Evolutionary conservation across 2,113 vertebrate species (phyloP).

Genomic region (Vulpes ferrilata): DNA sequence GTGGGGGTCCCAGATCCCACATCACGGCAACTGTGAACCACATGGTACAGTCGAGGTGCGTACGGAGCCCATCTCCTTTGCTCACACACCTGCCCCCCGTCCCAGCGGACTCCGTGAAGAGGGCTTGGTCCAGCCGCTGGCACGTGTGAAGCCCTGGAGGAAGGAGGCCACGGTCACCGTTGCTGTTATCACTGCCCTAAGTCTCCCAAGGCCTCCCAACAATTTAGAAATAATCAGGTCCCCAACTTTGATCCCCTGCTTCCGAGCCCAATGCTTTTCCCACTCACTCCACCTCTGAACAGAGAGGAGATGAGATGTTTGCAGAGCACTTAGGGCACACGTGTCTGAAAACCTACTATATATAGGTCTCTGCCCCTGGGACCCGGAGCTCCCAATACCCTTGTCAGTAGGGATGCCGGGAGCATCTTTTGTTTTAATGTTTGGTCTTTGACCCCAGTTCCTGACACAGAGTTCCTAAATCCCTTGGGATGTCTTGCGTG

Average conservation of each 20-base stretch:
- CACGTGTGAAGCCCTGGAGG: fast-evolving
- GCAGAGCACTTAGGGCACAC: neutral
- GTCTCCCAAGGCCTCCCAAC: neutral
- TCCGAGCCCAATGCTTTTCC: neutral
- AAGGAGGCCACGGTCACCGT: no score
- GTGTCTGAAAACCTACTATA: neutral
- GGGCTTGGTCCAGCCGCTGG: neutral
- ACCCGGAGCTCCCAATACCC: neutral
- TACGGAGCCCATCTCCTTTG: fast-evolving
- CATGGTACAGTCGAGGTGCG: fast-evolving
- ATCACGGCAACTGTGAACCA: neutral
- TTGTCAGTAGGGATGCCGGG: neutral
- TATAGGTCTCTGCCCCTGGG: neutral
- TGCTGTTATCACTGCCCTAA: neutral
- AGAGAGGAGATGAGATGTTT: neutral
- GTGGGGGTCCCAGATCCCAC: fast-evolving
- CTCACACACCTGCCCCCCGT: fast-evolving
- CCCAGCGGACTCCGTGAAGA: fast-evolving
- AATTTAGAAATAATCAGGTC: no score
- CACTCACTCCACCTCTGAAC: neutral
- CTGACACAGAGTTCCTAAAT: neutral
- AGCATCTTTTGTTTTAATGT: neutral
- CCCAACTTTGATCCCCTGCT: neutral
- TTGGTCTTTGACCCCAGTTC: neutral
- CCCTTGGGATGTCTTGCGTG: neutral